Percentiles rank a stretch among this genome's conserved stretches.
phyloP scores from a whole-genome alignment of 2,888 invertebrate genomes.

The Pemphredon lugubris region DNA sequence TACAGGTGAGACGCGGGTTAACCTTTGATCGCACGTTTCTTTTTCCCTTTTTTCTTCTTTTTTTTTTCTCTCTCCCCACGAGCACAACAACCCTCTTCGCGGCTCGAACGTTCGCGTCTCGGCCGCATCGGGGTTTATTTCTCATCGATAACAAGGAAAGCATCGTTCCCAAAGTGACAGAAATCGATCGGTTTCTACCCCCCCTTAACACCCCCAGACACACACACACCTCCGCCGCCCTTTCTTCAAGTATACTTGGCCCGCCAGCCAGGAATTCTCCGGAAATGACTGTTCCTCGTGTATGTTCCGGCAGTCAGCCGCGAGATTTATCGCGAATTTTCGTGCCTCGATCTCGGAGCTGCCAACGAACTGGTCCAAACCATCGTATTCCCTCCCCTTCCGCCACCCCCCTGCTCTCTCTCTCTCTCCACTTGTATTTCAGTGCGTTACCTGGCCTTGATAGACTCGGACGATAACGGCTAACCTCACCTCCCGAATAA shows the following conservation, averaged over 20 bases:
- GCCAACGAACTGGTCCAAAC: slow-evolving; percentile 24
- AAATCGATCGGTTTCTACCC: slow-evolving; percentile 42
- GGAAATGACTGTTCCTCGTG: slow-evolving; percentile 66
- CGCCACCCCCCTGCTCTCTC: not conserved
- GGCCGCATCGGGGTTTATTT: slow-evolving; percentile 3
- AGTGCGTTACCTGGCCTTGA: not conserved
- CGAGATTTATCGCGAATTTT: slow-evolving; percentile 67
- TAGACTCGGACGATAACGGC: slow-evolving; percentile 32
- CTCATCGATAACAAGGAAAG: slow-evolving; percentile 31
- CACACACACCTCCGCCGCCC: not conserved
- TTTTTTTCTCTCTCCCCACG: not conserved
- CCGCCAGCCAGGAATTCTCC: slow-evolving; percentile 53
- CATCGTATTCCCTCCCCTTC: not conserved
- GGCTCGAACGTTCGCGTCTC: not conserved
- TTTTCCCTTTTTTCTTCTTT: no score
- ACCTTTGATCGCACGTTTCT: no score
- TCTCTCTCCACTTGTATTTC: slow-evolving; percentile 24
- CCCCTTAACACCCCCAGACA: no score
- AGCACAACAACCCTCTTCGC: no score
- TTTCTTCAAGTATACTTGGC: slow-evolving; percentile 14
- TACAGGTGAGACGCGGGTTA: no score
- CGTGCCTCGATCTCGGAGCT: slow-evolving; percentile 59
- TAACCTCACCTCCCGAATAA: slow-evolving; percentile 22
- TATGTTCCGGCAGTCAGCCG: slow-evolving; percentile 61
- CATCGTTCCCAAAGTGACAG: slow-evolving; percentile 31